phyloP scores from a whole-genome alignment of 2,888 invertebrate genomes.

The Amblyteles armatorius region DNA sequence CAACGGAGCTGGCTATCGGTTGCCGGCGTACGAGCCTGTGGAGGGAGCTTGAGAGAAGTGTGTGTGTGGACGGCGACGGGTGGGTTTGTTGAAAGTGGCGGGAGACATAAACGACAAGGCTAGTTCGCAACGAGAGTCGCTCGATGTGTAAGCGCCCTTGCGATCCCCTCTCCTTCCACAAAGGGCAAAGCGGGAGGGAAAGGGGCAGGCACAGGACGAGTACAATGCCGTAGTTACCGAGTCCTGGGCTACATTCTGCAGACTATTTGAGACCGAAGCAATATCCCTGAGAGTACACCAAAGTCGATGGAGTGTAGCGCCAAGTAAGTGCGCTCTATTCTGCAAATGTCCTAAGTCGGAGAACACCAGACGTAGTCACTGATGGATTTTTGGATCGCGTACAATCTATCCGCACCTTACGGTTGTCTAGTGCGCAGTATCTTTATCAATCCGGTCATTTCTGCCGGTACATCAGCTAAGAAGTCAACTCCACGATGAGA shows the following conservation, averaged over 20 bases:
- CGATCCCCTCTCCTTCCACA: slow-evolving; percentile 6
- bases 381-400: no score
- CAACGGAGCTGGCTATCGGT: slow-evolving; percentile 35
- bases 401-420: no score
- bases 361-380: no score
- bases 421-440: no score
- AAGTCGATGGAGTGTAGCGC: no score
- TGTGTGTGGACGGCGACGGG: background rate
- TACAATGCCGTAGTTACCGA: background rate
- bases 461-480: background rate
- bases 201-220: background rate
- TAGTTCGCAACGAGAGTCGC: slow-evolving; percentile 41
- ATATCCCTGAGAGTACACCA: background rate
- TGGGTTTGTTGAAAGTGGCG: slow-evolving; percentile 23
- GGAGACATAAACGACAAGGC: slow-evolving; percentile 56
- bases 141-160: slow-evolving; percentile 28
- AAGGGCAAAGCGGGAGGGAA: background rate
- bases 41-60: slow-evolving; percentile 33
- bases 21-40: slow-evolving; percentile 19
- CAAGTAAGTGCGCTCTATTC: no score
- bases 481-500: slow-evolving; percentile 25
- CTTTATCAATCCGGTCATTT: slow-evolving; percentile 7
- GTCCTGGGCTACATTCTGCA: background rate
- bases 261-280: background rate
- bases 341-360: no score